These are phyloP conservation scores for Oreochromis niloticus DNA, from an alignment of 2,113 vertebrate genomes.

Conservation along the genomic window DNA sequence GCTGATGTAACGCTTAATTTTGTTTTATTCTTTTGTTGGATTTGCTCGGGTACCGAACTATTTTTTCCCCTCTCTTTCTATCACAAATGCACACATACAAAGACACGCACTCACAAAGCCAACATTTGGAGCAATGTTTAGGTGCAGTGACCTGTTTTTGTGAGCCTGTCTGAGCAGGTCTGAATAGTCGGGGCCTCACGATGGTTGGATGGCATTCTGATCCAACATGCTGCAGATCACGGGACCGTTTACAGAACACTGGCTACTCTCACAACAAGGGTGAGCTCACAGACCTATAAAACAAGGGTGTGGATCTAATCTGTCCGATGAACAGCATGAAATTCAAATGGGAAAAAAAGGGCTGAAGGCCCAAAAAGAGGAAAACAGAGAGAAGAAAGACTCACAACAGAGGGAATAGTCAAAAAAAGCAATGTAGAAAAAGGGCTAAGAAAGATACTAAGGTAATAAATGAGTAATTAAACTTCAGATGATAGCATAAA, in stretches of 20 bases:
- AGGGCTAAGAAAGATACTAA: not conserved
- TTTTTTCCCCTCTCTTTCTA: not conserved
- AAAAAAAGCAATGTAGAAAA: not conserved
- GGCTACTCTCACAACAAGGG: conserved; percentile 13
- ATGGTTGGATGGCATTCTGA: not conserved
- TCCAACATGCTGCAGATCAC: conserved; percentile 22
- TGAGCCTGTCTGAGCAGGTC: conserved; percentile 17
- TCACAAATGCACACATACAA: not conserved
- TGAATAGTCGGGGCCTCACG: not conserved
- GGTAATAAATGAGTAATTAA: not conserved
- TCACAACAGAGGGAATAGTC: not conserved
- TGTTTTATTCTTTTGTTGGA: not conserved
- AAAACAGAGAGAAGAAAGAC: not conserved
- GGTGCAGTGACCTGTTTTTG: conserved; percentile 26
- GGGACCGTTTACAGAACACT: conserved; percentile 19
- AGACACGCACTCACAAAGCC: not conserved
- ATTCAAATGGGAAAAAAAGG: not conserved
- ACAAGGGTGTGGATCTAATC: conserved; percentile 55
- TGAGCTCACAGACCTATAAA: conserved; percentile 58
- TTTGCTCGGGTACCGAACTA: not conserved
- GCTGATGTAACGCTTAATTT: conserved; percentile 13
- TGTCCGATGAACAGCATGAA: conserved; percentile 21
- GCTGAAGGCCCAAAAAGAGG: not conserved
- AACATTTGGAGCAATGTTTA: not conserved
- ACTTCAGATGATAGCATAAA: not conserved